Percentiles rank a stretch among this genome's conserved stretches.
Evolutionary conservation across 2,888 invertebrate genomes (phyloP).

Genomic region (Neoaliturus tenellus): DNA sequence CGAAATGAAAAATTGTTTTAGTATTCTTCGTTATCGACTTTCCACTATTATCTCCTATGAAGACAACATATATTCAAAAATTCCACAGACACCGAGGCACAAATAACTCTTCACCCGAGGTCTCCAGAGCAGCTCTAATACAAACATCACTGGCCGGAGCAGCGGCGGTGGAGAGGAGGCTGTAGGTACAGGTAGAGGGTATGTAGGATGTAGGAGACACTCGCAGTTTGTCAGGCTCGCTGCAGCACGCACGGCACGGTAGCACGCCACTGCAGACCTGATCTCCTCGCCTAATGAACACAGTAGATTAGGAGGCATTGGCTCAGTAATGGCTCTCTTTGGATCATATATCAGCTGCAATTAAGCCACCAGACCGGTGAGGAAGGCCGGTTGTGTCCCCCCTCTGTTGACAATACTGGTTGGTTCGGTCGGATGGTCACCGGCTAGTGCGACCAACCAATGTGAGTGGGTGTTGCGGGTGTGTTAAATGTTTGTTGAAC

Average conservation of each 20-base stretch:
- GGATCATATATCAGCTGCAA: slow-evolving; percentile 57
- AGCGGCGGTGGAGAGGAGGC: background rate
- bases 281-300: slow-evolving; percentile 55
- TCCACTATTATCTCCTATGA: too few species aligned
- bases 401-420: slow-evolving; percentile 34
- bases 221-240: slow-evolving; percentile 12
- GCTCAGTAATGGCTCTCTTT: slow-evolving; percentile 56
- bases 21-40: too few species aligned
- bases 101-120: too few species aligned
- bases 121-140: background rate
- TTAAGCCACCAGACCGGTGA: slow-evolving; percentile 44
- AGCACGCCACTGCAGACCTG: slow-evolving; percentile 53
- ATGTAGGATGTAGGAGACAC: background rate
- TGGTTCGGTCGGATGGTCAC: background rate
- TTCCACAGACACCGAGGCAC: too few species aligned
- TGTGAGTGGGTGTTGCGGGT: too few species aligned
- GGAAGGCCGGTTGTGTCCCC: slow-evolving; percentile 24
- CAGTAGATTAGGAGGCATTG: slow-evolving; percentile 56
- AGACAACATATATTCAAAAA: too few species aligned
- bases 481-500: too few species aligned
- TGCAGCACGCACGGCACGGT: slow-evolving; percentile 17
- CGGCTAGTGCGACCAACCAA: too few species aligned
- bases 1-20: too few species aligned
- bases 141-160: background rate
- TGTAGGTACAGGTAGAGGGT: slow-evolving; percentile 9